Evolutionary conservation across 2,113 vertebrate species (phyloP).

Genomic region (Ceyx melanurus): DNA sequence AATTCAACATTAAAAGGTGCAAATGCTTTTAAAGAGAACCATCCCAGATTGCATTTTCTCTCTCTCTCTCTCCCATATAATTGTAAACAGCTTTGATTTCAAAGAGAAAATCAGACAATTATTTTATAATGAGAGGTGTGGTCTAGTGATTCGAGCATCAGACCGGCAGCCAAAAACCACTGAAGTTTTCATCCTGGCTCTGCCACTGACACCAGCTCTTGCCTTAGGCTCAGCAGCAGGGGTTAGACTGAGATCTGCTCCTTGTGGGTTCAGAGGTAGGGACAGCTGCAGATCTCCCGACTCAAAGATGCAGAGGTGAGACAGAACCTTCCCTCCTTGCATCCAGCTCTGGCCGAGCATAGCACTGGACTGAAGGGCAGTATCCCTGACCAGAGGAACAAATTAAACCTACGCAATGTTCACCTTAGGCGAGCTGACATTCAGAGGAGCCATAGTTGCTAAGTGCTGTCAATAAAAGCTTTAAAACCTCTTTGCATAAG

Average conservation of each 20-base stretch:
- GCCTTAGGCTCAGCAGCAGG: constrained; percentile 31
- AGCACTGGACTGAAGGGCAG: neutral
- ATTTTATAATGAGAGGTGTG: constrained; percentile 69
- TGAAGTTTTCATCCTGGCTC: constrained; percentile 52
- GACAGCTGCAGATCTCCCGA: neutral
- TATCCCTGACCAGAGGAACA: constrained; percentile 1
- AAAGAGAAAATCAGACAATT: constrained; percentile 66
- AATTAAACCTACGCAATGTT: neutral
- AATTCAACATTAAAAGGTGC: constrained; percentile 51
- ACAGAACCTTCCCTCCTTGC: neutral
- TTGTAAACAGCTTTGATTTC: constrained; percentile 70
- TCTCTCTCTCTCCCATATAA: constrained; percentile 31
- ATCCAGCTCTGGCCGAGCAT: neutral
- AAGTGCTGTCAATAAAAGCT: constrained; percentile 67
- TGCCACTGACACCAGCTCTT: constrained; percentile 60
- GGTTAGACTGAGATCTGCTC: constrained; percentile 16
- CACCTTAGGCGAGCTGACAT: constrained; percentile 32
- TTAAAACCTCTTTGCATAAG: constrained; percentile 57
- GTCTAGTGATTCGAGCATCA: constrained; percentile 48
- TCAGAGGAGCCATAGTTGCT: constrained; percentile 39
- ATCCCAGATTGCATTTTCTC: constrained; percentile 43
- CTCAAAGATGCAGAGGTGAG: neutral
- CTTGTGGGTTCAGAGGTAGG: constrained; percentile 16
- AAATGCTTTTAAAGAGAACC: constrained; percentile 38
- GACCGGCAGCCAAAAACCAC: constrained; percentile 58